Evolutionary conservation across 2,888 invertebrate genomes (phyloP), one percentile per base, ranked within the genome.

Genomic region (Baronia brevicornis): DNA sequence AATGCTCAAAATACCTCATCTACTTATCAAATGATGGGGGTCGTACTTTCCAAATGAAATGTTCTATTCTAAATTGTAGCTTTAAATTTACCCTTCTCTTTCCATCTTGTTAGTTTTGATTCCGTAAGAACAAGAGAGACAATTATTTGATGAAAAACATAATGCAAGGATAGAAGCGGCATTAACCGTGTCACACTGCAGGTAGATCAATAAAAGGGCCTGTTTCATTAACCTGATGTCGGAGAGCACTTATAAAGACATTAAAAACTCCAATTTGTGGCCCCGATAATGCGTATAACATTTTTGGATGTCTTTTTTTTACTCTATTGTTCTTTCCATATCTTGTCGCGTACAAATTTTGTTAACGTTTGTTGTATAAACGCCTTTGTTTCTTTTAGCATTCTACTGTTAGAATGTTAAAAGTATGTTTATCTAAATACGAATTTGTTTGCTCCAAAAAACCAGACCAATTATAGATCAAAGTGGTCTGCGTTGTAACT

Each of bases 241-340:
- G 60, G 69, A 66, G 63, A 67, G 71, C 84, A 82, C 80, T 82
- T 82, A 82, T 82, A 82, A 79, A 84, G 84, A 78, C 84, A 84
- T 82, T 84, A 80, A 70, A 77, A 67, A 49, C 43, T 55, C 57
- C 55, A 58, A 67, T 49, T 56, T 54, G 53, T 61, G 54, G 60
- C 53, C 50, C 56, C 56, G 33, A 45, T 50, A 51, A 65, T 61
- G 46, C 33, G 37, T 38, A 42, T 29, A 36, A 34, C 31, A 30
- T 38, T 63, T 54, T n/a, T 50, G 54, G 47, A 44, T 56, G 46
- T 47, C 52, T 47, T 42, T 51, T 50, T 50, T 55, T 41, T 46
- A 9, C 39, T 45, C 53, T 51, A 46, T 39, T 43, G 38, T 43
- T 28, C 35, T 27, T 31, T 36, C 38, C 33, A 31, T 22, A 41